Percentiles rank a stretch among this genome's conserved stretches.
phyloP scores from a whole-genome alignment of 2,888 invertebrate genomes.

The Pachliopta kotzebuea region DNA sequence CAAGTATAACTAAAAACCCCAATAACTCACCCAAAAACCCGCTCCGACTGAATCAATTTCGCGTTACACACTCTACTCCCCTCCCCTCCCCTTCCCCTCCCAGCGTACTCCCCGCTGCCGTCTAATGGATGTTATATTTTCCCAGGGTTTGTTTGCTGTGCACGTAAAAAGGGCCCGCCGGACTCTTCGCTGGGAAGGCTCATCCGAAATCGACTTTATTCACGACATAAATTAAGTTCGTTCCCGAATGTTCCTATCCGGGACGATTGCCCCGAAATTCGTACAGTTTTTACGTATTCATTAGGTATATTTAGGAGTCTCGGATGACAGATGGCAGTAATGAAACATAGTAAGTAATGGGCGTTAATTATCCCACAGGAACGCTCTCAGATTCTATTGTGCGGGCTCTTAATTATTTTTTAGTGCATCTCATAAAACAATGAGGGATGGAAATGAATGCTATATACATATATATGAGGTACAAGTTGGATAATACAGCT shows the following conservation, averaged over 20 bases:
- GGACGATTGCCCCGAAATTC: neutral
- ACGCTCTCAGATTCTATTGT: too few species aligned
- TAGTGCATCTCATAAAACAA: too few species aligned
- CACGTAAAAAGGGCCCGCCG: slow-evolving; percentile 34
- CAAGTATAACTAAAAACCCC: slow-evolving; percentile 22
- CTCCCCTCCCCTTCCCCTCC: too few species aligned
- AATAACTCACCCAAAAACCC: slow-evolving; percentile 29
- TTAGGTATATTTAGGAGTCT: slow-evolving; percentile 35
- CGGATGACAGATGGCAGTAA: slow-evolving; percentile 32
- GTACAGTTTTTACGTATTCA: slow-evolving; percentile 38
- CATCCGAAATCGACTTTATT: slow-evolving; percentile 16
- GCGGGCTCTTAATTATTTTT: too few species aligned
- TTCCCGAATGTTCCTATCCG: neutral
- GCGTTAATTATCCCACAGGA: slow-evolving; percentile 31
- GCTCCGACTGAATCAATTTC: slow-evolving; percentile 41
- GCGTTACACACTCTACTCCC: slow-evolving; percentile 42
- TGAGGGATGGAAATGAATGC: too few species aligned
- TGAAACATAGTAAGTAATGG: slow-evolving; percentile 37
- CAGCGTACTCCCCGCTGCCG: slow-evolving; percentile 41
- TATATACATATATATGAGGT: too few species aligned
- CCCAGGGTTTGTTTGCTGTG: slow-evolving; percentile 38
- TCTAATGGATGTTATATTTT: slow-evolving; percentile 45
- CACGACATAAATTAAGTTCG: neutral
- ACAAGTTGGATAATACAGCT: too few species aligned
- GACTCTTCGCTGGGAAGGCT: neutral